Conservation (phyloP, 2,113 vertebrate species). For the Cariama cristata region DNA sequence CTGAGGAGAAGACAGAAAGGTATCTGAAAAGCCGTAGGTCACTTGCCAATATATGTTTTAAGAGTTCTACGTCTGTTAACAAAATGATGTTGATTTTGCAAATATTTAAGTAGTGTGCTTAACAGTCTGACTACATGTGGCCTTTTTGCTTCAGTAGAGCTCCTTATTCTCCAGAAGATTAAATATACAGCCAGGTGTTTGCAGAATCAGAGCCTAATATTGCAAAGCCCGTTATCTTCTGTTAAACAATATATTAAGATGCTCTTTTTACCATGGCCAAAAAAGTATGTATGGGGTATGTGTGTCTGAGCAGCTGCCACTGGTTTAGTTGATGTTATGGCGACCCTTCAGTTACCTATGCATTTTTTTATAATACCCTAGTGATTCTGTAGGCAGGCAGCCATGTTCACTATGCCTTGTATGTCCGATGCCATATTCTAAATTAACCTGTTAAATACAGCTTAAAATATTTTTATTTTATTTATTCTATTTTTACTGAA, state of each 20-base stretch:
- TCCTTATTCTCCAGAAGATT: not conserved
- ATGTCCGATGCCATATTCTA: conserved; percentile 80
- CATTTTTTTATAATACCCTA: conserved; percentile 83
- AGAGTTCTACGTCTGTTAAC: conserved; percentile 62
- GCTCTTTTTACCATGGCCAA: conserved; percentile 83
- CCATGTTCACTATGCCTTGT: conserved; percentile 82
- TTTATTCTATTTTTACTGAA: conserved; percentile 99
- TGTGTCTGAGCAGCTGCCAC: conserved; percentile 64
- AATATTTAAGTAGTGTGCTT: not conserved
- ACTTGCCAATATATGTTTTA: conserved; percentile 48
- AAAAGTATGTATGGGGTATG: conserved; percentile 78
- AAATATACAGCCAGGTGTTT: not conserved
- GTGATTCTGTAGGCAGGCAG: conserved; percentile 73
- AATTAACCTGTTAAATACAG: conserved; percentile 84
- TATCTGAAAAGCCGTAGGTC: conserved; percentile 23
- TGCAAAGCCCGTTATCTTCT: conserved; percentile 54
- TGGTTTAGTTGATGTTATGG: conserved; percentile 61
- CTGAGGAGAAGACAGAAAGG: conserved; percentile 13
- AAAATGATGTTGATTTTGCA: not conserved
- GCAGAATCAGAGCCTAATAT: conserved; percentile 25
- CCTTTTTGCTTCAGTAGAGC: conserved; percentile 20
- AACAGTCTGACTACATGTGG: not conserved
- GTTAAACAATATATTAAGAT: conserved; percentile 53
- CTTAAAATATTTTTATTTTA: conserved; percentile 96
- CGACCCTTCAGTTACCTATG: conserved; percentile 89